phyloP scores from a whole-genome alignment of 2,797 vertebrate genomes.

The Brachyalestes nurse region DNA sequence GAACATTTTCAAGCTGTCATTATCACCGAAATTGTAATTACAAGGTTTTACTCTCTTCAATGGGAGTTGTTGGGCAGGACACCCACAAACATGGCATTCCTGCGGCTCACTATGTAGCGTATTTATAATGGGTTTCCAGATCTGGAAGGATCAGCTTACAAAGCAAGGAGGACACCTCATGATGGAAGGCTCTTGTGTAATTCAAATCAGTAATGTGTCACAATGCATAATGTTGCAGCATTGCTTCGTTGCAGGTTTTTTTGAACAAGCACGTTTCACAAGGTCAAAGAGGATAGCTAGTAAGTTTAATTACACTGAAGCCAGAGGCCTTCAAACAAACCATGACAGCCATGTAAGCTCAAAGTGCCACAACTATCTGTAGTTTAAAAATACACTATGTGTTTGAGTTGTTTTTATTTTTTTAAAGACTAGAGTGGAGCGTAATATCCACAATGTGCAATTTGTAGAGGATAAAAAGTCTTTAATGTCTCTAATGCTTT shows the following conservation, averaged over 20 bases:
- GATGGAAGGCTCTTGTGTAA: slow-evolving; percentile 70
- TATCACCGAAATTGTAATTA: slow-evolving; percentile 87
- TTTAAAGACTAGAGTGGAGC: background rate
- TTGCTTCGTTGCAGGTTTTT: background rate
- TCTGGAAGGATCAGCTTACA: slow-evolving; percentile 73
- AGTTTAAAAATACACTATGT: background rate
- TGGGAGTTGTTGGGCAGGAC: slow-evolving; percentile 81
- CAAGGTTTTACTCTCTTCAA: slow-evolving; percentile 81
- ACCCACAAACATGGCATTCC: slow-evolving; percentile 84
- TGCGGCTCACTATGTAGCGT: slow-evolving; percentile 78
- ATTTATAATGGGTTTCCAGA: slow-evolving; percentile 78
- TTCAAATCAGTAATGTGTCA: slow-evolving; percentile 54
- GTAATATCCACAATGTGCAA: slow-evolving; percentile 5
- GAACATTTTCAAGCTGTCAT: slow-evolving; percentile 81
- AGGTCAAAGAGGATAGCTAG: background rate
- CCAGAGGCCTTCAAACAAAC: background rate
- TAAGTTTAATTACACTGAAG: background rate
- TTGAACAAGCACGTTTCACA: background rate
- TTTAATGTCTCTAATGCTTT: too few species aligned
- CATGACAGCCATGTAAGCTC: background rate
- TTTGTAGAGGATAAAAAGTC: slow-evolving; percentile 23
- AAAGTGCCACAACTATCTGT: background rate
- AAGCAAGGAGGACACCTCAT: slow-evolving; percentile 72
- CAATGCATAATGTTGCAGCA: slow-evolving; percentile 17
- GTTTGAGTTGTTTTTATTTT: background rate